Evolutionary conservation across 1,140 invertebrate genomes (phyloP).

Genomic region (Branchinecta lindahli): DNA sequence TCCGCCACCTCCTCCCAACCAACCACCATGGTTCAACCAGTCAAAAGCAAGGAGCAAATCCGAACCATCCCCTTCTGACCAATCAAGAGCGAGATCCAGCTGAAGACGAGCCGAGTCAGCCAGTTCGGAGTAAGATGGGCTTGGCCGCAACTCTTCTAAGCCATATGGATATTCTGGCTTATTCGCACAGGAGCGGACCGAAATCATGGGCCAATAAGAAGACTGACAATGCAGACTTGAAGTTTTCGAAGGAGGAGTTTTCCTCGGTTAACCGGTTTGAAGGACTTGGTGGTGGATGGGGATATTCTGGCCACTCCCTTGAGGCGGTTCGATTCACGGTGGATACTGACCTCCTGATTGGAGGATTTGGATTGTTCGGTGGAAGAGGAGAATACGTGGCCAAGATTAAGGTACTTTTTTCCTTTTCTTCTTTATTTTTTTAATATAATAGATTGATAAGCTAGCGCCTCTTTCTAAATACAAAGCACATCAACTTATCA

Average conservation of each 20-base stretch:
- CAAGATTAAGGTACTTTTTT: slow-evolving; percentile 56
- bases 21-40: too few species aligned
- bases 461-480: too few species aligned
- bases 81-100: too few species aligned
- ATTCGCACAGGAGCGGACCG: slow-evolving; percentile 23
- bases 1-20: not conserved
- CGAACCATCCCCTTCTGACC: too few species aligned
- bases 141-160: not conserved
- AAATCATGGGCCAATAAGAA: slow-evolving; percentile 25
- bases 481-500: too few species aligned
- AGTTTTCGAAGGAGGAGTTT: slow-evolving; percentile 56
- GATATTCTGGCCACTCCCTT: slow-evolving; percentile 86
- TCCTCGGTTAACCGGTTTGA: slow-evolving; percentile 76
- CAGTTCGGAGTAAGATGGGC: not conserved
- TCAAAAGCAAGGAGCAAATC: too few species aligned
- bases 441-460: too few species aligned
- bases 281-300: slow-evolving; percentile 91
- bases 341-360: slow-evolving; percentile 79
- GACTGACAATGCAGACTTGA: not conserved
- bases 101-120: not conserved
- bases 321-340: slow-evolving; percentile 85
- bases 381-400: slow-evolving; percentile 93
- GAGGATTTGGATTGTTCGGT: slow-evolving; percentile 87
- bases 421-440: too few species aligned
- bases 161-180: not conserved